Percentiles rank a stretch among this genome's conserved stretches.
Evolutionary conservation across 2,888 invertebrate genomes (phyloP).

Genomic region (Agonum fuliginosum): DNA sequence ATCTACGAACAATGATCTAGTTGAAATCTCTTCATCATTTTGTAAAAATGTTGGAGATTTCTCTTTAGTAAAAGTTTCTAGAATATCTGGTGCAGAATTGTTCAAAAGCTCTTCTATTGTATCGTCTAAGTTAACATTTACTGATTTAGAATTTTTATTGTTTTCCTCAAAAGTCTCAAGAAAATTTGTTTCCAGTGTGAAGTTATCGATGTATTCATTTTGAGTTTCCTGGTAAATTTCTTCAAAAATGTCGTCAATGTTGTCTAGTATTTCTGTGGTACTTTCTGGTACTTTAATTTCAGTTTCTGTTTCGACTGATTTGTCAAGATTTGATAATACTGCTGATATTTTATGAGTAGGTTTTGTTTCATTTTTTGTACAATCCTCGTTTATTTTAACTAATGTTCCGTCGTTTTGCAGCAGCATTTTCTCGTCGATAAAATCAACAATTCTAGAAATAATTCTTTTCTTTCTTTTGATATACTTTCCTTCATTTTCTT

Average conservation of each 20-base stretch:
- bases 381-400: constrained; percentile 73
- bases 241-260: too few relatives aligned
- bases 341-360: too few relatives aligned
- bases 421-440: constrained; percentile 73
- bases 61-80: constrained; percentile 34
- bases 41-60: constrained; percentile 66
- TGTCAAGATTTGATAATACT: too few relatives aligned
- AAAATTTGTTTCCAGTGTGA: too few relatives aligned
- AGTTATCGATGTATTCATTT: too few relatives aligned
- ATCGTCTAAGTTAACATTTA: neutral
- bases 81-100: constrained; percentile 40
- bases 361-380: too few relatives aligned
- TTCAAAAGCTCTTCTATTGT: neutral
- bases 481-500: constrained; percentile 57
- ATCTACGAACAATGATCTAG: neutral
- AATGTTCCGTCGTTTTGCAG: constrained; percentile 74
- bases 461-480: constrained; percentile 68
- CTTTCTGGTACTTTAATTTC: too few relatives aligned
- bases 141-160: neutral
- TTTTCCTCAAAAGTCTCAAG: neutral
- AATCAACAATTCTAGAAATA: constrained; percentile 67
- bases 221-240: too few relatives aligned
- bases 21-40: constrained; percentile 60
- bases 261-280: too few relatives aligned
- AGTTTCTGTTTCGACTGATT: too few relatives aligned